Evolutionary conservation across 2,797 vertebrate species (phyloP).

Genomic region (Acanthis flammea): DNA sequence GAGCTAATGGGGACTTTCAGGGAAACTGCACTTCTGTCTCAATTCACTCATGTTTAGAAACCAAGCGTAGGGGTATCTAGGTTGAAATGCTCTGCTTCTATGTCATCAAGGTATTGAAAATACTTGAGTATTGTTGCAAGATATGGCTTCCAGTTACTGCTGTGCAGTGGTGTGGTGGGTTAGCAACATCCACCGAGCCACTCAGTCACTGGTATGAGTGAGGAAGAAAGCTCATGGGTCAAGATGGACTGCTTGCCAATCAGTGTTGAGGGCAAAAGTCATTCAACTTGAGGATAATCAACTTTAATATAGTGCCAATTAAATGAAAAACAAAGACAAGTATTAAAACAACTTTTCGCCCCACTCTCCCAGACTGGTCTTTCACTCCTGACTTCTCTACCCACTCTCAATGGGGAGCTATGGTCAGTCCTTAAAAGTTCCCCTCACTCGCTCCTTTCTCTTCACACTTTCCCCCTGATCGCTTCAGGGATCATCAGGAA

Average conservation of each 20-base stretch:
- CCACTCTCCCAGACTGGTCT: neutral
- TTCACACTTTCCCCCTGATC: neutral
- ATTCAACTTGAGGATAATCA: neutral
- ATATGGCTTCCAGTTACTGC: neutral
- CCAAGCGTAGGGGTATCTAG: neutral
- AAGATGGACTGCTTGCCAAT: neutral
- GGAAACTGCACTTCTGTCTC: neutral
- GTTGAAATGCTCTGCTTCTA: neutral
- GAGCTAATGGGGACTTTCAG: neutral
- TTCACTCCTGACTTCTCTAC: neutral
- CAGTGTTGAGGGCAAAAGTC: neutral
- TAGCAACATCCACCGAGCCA: rapidly evolving
- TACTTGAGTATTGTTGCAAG: neutral
- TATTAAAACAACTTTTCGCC: neutral
- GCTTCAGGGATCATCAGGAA: rapidly evolving
- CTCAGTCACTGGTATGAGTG: neutral
- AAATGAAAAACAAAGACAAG: neutral
- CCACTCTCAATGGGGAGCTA: neutral
- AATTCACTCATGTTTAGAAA: neutral
- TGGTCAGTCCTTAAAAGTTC: neutral
- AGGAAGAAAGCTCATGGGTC: neutral
- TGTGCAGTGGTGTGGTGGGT: neutral
- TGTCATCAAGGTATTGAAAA: neutral
- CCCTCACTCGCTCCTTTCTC: neutral
- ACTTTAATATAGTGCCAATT: neutral